These are phyloP conservation scores for Sitta europaea DNA, from an alignment of 2,113 vertebrate species.

Conservation along the genomic window DNA sequence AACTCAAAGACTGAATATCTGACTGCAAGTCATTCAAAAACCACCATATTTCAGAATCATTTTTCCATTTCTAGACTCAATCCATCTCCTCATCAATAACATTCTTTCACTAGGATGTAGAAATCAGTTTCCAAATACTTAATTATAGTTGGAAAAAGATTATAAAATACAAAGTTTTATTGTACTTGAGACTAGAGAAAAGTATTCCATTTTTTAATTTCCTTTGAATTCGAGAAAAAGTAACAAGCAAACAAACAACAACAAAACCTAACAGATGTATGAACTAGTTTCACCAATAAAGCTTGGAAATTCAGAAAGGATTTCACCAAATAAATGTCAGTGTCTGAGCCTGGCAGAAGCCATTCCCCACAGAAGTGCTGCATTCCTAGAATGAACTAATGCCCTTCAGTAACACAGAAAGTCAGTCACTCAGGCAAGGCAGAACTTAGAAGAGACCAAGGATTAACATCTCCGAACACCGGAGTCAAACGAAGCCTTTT, in stretches of 20 bases:
- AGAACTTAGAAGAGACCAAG: constrained; percentile 1
- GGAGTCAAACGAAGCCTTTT: not conserved
- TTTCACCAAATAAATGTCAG: not conserved
- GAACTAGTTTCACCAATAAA: not conserved
- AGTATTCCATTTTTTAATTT: not conserved
- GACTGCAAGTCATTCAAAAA: not conserved
- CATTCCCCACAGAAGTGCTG: constrained; percentile 12
- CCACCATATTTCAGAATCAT: not conserved
- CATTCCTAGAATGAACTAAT: constrained; percentile 43
- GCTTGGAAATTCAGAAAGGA: not conserved
- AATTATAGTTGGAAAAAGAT: not conserved
- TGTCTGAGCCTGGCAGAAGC: not conserved
- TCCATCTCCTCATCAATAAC: not conserved
- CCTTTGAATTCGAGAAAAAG: not conserved
- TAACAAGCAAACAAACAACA: not conserved
- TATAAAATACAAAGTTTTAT: constrained; percentile 34
- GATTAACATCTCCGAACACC: not conserved
- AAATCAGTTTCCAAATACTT: constrained; percentile 11
- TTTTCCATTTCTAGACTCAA: not conserved
- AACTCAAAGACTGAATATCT: not conserved
- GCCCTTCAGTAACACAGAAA: not conserved
- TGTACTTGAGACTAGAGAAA: constrained; percentile 9
- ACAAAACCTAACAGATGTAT: not conserved
- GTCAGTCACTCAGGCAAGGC: not conserved
- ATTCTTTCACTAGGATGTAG: not conserved